Evolutionary conservation across 2,888 invertebrate species (phyloP).

Genomic region (Corbicula japonica): DNA sequence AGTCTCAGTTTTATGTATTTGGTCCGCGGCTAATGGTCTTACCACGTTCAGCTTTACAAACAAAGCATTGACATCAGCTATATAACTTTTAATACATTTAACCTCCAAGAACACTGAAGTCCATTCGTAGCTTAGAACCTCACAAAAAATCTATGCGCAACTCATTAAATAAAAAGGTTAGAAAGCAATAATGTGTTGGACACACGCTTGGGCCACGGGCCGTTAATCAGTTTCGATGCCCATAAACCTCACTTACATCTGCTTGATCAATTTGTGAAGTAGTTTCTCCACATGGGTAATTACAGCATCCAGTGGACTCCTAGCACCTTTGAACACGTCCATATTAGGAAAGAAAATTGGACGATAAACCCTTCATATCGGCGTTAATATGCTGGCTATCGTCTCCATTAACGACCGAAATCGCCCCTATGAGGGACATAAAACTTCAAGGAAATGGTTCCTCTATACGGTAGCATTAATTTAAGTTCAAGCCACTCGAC

Average conservation of each 20-base stretch:
- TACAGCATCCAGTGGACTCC: not conserved
- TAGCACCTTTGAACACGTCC: slow-evolving; percentile 9
- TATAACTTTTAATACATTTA: too few relatives aligned
- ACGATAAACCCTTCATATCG: slow-evolving; percentile 20
- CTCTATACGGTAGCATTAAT: slow-evolving; percentile 25
- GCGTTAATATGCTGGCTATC: slow-evolving; percentile 26
- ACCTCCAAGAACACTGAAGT: too few relatives aligned
- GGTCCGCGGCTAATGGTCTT: too few relatives aligned
- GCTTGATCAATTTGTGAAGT: slow-evolving; percentile 37
- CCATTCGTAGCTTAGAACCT: not conserved
- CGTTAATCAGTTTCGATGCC: slow-evolving; percentile 20
- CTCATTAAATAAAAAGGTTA: slow-evolving; percentile 18
- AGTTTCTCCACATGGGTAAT: slow-evolving; percentile 26
- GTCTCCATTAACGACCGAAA: slow-evolving; percentile 29
- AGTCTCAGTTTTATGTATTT: too few relatives aligned
- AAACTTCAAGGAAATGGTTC: slow-evolving; percentile 10
- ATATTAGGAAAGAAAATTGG: slow-evolving; percentile 21
- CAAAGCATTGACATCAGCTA: too few relatives aligned
- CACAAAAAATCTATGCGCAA: not conserved
- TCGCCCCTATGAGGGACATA: slow-evolving; percentile 38
- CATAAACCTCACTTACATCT: slow-evolving; percentile 32
- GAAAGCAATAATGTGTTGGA: not conserved
- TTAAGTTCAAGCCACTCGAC: slow-evolving; percentile 19
- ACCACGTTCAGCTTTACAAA: too few relatives aligned
- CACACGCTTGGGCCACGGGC: slow-evolving; percentile 13